Conservation (phyloP, 1,140 invertebrate genomes). For the Bombus fervidus region DNA sequence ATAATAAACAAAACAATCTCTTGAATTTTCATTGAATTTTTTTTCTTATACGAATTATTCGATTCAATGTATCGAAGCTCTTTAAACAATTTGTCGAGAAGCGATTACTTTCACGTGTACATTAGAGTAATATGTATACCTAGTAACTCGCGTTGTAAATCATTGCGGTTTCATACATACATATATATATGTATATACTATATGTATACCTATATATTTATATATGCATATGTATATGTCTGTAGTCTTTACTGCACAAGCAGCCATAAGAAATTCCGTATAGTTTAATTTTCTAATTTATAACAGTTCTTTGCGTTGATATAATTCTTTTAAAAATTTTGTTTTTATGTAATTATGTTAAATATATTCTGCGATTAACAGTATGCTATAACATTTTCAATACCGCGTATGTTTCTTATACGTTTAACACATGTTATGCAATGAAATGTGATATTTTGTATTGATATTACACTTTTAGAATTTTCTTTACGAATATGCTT, state of each 20-base stretch:
- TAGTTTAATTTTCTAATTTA: constrained; percentile 14
- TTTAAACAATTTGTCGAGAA: constrained; percentile 4
- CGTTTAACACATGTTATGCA: no score
- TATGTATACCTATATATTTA: background rate
- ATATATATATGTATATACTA: background rate
- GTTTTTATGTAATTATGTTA: background rate
- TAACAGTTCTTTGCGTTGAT: background rate
- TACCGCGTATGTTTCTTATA: background rate
- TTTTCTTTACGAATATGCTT: background rate
- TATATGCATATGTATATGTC: background rate
- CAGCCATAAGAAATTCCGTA: background rate
- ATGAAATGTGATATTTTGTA: background rate
- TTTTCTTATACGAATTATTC: background rate
- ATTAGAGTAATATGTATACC: background rate
- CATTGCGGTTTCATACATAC: background rate
- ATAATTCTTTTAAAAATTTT: background rate
- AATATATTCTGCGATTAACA: background rate
- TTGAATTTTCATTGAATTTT: background rate
- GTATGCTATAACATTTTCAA: background rate
- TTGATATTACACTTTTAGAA: background rate
- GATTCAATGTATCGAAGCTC: constrained; percentile 2
- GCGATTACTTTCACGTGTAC: constrained; percentile 1
- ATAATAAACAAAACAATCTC: constrained; percentile 3
- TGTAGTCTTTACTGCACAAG: constrained; percentile 11
- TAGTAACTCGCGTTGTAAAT: background rate